Conservation (phyloP, 2,113 vertebrate species). For the Potamarius usumacintae region DNA sequence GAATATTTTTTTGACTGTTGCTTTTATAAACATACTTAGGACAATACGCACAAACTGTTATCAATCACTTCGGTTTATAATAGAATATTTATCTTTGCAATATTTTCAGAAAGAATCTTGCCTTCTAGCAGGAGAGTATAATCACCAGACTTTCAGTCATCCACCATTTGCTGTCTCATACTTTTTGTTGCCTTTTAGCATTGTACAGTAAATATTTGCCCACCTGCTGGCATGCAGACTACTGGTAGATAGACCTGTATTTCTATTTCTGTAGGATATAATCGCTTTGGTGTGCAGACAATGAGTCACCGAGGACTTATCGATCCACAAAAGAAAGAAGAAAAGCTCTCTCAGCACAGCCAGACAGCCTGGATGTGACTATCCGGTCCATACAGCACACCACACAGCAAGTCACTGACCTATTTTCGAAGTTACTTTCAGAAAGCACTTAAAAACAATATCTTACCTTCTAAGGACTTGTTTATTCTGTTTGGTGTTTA, state of each 20-base stretch:
- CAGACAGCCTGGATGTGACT: slow-evolving; percentile 40
- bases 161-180: background rate
- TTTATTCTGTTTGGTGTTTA: background rate
- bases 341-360: slow-evolving; percentile 44
- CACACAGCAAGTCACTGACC: slow-evolving; percentile 48
- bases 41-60: background rate
- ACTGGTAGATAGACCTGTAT: slow-evolving; percentile 46
- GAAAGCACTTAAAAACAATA: slow-evolving; percentile 29
- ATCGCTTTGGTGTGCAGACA: slow-evolving; percentile 52
- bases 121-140: background rate
- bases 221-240: slow-evolving; percentile 46
- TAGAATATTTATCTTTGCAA: background rate
- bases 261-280: slow-evolving; percentile 50
- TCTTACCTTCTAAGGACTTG: slow-evolving; percentile 12
- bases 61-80: background rate
- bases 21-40: background rate
- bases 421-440: slow-evolving; percentile 44
- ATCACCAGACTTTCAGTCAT: slow-evolving; percentile 1
- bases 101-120: background rate
- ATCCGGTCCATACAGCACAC: slow-evolving; percentile 45
- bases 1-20: background rate
- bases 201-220: slow-evolving; percentile 40
- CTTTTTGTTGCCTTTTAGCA: slow-evolving; percentile 20
- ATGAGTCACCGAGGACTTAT: slow-evolving; percentile 51
- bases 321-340: slow-evolving; percentile 47